These are phyloP conservation scores for Drosophila littoralis DNA, from an alignment of 1,140 invertebrate genomes.

Conservation along the genomic window DNA sequence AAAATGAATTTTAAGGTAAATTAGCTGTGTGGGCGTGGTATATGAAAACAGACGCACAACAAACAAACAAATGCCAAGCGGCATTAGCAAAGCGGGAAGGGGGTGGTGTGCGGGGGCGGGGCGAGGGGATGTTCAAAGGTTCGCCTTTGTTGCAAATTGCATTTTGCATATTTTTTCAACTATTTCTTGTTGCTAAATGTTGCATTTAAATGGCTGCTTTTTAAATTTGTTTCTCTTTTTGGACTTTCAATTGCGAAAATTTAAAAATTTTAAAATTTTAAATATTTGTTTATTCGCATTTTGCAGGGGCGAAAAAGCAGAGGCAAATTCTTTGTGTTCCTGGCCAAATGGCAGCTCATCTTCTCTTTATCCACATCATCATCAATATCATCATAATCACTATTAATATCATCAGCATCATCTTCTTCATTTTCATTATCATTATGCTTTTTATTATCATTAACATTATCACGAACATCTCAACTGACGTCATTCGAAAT, in stretches of 20 bases:
- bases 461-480: constrained; percentile 4
- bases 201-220: constrained; percentile 32
- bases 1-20: constrained; percentile 77
- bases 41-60: constrained; percentile 29
- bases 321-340: background rate
- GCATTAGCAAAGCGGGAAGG: background rate
- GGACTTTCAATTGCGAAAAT: background rate
- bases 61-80: background rate
- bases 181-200: constrained; percentile 49
- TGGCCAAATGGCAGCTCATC: background rate
- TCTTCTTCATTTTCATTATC: background rate
- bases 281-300: constrained; percentile 16
- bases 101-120: background rate
- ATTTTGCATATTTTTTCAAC: constrained; percentile 55
- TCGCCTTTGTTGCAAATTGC: constrained; percentile 60
- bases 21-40: constrained; percentile 62
- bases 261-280: background rate
- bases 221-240: constrained; percentile 4
- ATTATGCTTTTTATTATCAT: background rate
- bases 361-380: background rate
- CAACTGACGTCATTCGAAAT: constrained; percentile 16
- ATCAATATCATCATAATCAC: background rate
- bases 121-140: background rate
- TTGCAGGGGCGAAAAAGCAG: background rate
- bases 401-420: background rate